Evolutionary conservation across 2,797 vertebrate genomes (phyloP), one percentile per base, ranked within the genome.

Genomic region (Sorex maritimensis): DNA sequence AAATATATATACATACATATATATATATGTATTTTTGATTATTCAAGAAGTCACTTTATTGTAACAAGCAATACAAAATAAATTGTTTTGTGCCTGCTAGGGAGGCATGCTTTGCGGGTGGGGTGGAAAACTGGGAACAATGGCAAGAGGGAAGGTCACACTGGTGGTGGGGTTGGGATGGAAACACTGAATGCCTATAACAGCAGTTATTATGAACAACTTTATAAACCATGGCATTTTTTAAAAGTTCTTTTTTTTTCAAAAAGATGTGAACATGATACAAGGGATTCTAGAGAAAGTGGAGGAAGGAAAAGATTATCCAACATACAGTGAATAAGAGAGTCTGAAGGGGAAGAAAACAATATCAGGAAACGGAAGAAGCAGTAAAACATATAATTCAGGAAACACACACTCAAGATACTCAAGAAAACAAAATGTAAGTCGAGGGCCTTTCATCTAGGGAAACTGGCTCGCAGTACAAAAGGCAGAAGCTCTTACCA

Each of bases 361-460:
- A 81, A 11, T 52, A 58, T 34, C 28, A 61, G 21, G 2, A 11
- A 30, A 82, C 23, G 77, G 24, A 87, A 38, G 8, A 72, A 65
- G 71, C 52, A 28, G n/a, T 34, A 61, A 80, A 86, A 86, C 7
- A 30, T 55, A 15, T 12, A 34, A 30, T 87, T 87, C 55, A 77
- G 73, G 77, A 90, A 87, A 87, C 58, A 80, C 1, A 61, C 58
- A 21, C 19, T 61, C 15, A 15, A 19, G 17, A 23, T 61, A 19
- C 49, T 87, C 63, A 74, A 88, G 69, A 69, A 84, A 79, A 84
- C 74, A 92, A 93, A 90, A 38, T 74, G 10, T 44, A n/a, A 69
- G 55, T 49, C 55, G 86, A 69, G 69, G n/a, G 81, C 86, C 67
- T 82, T 79, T 63, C 21, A 78, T 79, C 67, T 38, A 46, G 44